These are phyloP conservation scores for Pardosa pseudoannulata DNA, from an alignment of 2,888 invertebrate genomes.

Conservation along the genomic window DNA sequence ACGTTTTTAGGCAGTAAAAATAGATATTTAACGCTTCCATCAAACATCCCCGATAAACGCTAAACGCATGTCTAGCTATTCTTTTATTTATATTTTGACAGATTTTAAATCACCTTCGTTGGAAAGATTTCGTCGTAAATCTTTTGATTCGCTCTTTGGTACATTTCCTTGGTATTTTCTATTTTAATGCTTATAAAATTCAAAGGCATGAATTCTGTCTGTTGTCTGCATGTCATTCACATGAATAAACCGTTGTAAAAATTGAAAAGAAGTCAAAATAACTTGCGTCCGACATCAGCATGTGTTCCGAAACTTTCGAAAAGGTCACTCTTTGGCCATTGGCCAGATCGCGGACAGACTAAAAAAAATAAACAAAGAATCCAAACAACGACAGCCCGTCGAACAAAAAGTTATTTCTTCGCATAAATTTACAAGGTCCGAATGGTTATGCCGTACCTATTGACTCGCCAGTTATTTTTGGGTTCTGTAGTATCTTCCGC, in stretches of 20 bases:
- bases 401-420: constrained; percentile 64
- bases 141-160: neutral
- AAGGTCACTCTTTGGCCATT: constrained; percentile 59
- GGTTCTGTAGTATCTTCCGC: constrained; percentile 50
- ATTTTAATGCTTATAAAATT: neutral
- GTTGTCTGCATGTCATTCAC: neutral
- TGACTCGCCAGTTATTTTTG: constrained; percentile 68
- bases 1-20: too few species aligned
- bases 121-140: too few species aligned
- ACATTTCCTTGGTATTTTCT: neutral
- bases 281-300: constrained; percentile 4
- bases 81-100: too few species aligned
- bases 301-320: constrained; percentile 10
- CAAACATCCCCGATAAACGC: too few species aligned
- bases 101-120: too few species aligned
- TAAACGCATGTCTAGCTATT: too few species aligned
- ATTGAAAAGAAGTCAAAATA: neutral
- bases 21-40: too few species aligned
- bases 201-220: neutral
- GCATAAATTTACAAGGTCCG: constrained; percentile 68
- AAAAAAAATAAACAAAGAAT: constrained; percentile 27
- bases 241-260: neutral
- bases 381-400: constrained; percentile 40
- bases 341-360: constrained; percentile 50
- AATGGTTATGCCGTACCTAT: constrained; percentile 70